These are phyloP conservation scores for Zoanthus sansibaricus DNA, from an alignment of 92 coral and sea anemone species.

Conservation along the genomic window DNA sequence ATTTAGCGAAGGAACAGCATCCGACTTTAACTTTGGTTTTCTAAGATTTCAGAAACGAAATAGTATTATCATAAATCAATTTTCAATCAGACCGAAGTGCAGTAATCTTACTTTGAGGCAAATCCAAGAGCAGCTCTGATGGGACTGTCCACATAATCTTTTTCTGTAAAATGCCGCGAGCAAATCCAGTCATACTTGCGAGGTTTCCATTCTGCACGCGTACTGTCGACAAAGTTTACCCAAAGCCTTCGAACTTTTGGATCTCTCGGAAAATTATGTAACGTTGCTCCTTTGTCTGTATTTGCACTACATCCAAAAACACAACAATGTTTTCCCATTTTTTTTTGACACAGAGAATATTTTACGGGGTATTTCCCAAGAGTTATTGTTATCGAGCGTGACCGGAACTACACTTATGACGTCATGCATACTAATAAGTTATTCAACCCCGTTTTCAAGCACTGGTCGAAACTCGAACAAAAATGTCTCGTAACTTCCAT, in stretches of 20 bases:
- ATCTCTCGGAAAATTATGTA: background rate
- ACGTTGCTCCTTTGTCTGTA: background rate
- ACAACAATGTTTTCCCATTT: background rate
- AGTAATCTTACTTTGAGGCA: too few species aligned
- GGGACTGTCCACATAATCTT: too few species aligned
- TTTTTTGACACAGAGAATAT: too few species aligned
- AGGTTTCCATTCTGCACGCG: background rate
- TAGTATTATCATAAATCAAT: background rate
- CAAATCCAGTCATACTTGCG: background rate
- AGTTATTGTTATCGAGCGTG: too few species aligned
- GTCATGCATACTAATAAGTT: too few species aligned
- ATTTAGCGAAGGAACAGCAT: background rate
- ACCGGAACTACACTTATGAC: too few species aligned
- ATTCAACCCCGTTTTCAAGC: too few species aligned
- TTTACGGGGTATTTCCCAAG: too few species aligned
- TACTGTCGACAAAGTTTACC: background rate
- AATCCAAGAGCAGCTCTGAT: too few species aligned
- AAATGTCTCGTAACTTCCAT: too few species aligned
- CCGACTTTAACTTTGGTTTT: constrained; percentile 1
- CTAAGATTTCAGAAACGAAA: background rate
- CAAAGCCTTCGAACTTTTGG: background rate
- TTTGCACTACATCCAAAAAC: constrained; percentile 11
- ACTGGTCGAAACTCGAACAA: too few species aligned
- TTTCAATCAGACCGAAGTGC: background rate
- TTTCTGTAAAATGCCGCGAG: background rate